Evolutionary conservation across 2,797 vertebrate genomes (phyloP).

Genomic region (Natrix natrix): DNA sequence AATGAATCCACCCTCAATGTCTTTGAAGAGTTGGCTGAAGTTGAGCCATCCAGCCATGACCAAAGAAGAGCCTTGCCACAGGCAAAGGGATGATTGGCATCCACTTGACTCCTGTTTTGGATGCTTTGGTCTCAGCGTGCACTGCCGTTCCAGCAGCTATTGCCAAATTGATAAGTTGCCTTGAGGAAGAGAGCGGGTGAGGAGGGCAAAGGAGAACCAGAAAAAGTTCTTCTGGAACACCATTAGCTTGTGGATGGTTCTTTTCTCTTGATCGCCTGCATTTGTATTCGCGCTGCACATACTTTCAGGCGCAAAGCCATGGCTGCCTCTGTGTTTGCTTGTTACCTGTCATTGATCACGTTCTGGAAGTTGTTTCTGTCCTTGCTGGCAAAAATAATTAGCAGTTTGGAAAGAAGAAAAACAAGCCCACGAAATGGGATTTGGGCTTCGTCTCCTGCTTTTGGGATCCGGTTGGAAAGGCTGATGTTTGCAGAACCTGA

Average conservation of each 20-base stretch:
- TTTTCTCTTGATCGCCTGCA: slow-evolving; percentile 26
- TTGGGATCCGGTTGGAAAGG: not conserved
- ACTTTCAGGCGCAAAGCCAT: slow-evolving; percentile 65
- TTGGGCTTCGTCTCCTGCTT: not conserved
- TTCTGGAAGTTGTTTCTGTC: slow-evolving; percentile 63
- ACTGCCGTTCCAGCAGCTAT: not conserved
- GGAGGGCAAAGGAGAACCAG: not conserved
- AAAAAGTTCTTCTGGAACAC: slow-evolving; percentile 23
- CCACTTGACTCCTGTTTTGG: not conserved
- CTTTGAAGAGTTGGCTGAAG: not conserved
- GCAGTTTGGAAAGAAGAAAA: slow-evolving; percentile 67
- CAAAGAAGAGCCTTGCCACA: not conserved
- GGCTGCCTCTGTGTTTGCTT: slow-evolving; percentile 76
- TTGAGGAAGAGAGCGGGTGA: not conserved
- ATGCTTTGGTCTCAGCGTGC: slow-evolving; percentile 7
- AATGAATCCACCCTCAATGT: not conserved
- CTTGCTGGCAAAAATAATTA: slow-evolving; percentile 80
- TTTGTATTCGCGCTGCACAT: slow-evolving; percentile 40
- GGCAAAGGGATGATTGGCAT: not conserved
- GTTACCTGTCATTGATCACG: slow-evolving; percentile 66
- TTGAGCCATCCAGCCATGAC: not conserved
- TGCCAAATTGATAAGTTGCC: not conserved
- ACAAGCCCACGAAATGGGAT: not conserved
- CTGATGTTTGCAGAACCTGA: slow-evolving; percentile 6
- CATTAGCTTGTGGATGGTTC: slow-evolving; percentile 47